phyloP scores from a whole-genome alignment of 2,888 invertebrate species.

The Drosophila suboccidentalis region DNA sequence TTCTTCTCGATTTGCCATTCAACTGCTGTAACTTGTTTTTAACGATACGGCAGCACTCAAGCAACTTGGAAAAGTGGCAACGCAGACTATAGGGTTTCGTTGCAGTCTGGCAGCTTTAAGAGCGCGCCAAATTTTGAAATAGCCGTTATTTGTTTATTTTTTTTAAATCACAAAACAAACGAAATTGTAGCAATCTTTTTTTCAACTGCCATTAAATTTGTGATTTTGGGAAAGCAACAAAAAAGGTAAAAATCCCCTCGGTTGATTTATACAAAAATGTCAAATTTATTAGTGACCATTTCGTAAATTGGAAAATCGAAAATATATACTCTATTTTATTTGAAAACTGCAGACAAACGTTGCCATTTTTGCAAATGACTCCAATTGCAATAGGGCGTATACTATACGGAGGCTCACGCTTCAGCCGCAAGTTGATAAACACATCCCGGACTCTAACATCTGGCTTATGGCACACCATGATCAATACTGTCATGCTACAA shows the following conservation, averaged over 20 bases:
- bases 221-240: slow-evolving; percentile 2
- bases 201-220: slow-evolving; percentile 12
- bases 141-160: not conserved
- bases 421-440: slow-evolving; percentile 42
- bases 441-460: slow-evolving; percentile 44
- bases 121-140: slow-evolving; percentile 16
- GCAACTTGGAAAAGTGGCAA: not conserved
- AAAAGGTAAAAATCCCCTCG: slow-evolving; percentile 20
- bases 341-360: slow-evolving; percentile 31
- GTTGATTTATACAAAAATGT: slow-evolving; percentile 60
- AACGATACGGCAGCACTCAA: slow-evolving; percentile 19
- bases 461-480: slow-evolving; percentile 46
- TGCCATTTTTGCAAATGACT: slow-evolving; percentile 49
- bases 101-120: not conserved
- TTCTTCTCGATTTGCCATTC: slow-evolving; percentile 16
- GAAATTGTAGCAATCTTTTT: slow-evolving; percentile 24
- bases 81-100: not conserved
- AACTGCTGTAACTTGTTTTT: not conserved
- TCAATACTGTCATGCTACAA: slow-evolving; percentile 10
- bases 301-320: slow-evolving; percentile 43
- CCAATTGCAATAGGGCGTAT: slow-evolving; percentile 40
- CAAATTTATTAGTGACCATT: slow-evolving; percentile 66
- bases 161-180: not conserved
- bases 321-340: slow-evolving; percentile 38
- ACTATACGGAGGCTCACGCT: slow-evolving; percentile 31